These are phyloP conservation scores for Eupithecia vulgata DNA, from an alignment of 2,888 invertebrate genomes.

Conservation along the genomic window DNA sequence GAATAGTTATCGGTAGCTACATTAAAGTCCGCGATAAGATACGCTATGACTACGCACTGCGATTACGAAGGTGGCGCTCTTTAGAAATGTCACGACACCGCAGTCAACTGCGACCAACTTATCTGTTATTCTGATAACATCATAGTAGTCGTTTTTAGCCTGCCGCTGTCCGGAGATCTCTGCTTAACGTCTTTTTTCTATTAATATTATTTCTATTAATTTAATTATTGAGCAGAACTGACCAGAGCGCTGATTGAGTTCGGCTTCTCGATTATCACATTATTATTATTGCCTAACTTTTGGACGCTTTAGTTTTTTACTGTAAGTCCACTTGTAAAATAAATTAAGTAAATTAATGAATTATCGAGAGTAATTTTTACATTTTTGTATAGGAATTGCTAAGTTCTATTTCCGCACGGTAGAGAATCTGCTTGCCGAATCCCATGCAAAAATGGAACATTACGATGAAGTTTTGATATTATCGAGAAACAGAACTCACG, in stretches of 20 bases:
- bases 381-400: background rate
- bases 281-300: too few relatives aligned
- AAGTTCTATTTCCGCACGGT: too few relatives aligned
- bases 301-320: too few relatives aligned
- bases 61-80: slow-evolving; percentile 68
- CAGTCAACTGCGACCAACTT: slow-evolving; percentile 11
- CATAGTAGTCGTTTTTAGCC: background rate
- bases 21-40: slow-evolving; percentile 70
- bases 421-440: too few relatives aligned
- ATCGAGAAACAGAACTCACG: too few relatives aligned
- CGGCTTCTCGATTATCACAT: background rate
- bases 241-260: background rate
- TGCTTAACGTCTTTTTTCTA: background rate
- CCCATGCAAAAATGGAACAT: too few relatives aligned
- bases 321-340: too few relatives aligned
- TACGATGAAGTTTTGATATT: too few relatives aligned
- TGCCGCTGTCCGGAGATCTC: background rate
- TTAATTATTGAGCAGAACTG: background rate
- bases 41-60: slow-evolving; percentile 63
- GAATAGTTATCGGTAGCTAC: slow-evolving; percentile 68
- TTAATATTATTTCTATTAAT: too few relatives aligned
- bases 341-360: too few relatives aligned
- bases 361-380: background rate
- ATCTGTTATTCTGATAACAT: slow-evolving; percentile 1
- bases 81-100: slow-evolving; percentile 46